Evolutionary conservation across 2,113 vertebrate genomes (phyloP).

Genomic region (Brachypteracias leptosomus): DNA sequence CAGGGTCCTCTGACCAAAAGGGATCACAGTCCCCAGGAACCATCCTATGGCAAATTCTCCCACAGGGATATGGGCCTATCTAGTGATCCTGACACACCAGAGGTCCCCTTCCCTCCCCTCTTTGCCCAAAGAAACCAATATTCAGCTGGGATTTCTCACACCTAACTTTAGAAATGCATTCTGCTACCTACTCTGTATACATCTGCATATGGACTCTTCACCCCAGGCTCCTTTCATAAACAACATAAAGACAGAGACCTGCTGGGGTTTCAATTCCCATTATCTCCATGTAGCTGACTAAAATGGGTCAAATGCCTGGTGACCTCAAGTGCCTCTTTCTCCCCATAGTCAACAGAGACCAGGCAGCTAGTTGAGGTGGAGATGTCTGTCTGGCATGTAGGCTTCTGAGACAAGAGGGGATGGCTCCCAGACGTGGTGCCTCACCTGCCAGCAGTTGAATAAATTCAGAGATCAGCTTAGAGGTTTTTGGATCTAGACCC

Average conservation of each 20-base stretch:
- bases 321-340: neutral
- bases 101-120: neutral
- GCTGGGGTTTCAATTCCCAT: neutral
- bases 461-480: neutral
- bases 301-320: neutral
- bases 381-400: neutral
- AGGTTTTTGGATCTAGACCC: neutral
- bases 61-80: neutral
- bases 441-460: neutral
- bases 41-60: neutral
- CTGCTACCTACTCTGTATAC: neutral
- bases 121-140: neutral
- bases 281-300: neutral
- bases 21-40: neutral
- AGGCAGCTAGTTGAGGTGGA: neutral
- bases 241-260: neutral
- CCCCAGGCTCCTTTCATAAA: neutral
- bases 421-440: fast-evolving
- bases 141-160: neutral
- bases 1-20: neutral
- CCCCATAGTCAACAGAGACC: neutral
- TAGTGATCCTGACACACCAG: neutral
- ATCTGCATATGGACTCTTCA: neutral
- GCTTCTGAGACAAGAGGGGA: neutral
- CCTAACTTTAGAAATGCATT: neutral